phyloP scores from a whole-genome alignment of 2,888 invertebrate species.

The Hirtodrosophila confusa region DNA sequence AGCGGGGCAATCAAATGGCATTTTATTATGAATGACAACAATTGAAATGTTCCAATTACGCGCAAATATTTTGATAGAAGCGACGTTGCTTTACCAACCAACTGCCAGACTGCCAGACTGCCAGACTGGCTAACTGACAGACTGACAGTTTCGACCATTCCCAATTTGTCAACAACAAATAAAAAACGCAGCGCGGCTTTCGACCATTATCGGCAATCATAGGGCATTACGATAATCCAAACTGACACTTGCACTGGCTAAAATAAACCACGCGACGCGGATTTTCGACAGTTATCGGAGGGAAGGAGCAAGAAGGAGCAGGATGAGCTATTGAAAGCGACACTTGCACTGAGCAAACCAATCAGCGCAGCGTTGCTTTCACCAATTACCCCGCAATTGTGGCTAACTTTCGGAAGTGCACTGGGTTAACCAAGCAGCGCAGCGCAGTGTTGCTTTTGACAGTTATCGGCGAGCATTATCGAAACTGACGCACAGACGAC shows the following conservation, averaged over 20 bases:
- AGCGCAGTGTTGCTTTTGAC: too few relatives aligned
- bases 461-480: too few relatives aligned
- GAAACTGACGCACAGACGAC: too few relatives aligned
- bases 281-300: slow-evolving; percentile 7
- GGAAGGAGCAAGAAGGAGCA: too few relatives aligned
- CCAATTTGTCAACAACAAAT: slow-evolving; percentile 6
- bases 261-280: neutral
- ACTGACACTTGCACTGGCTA: too few relatives aligned
- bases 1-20: slow-evolving; percentile 39
- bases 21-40: slow-evolving; percentile 75
- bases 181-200: too few relatives aligned
- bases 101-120: slow-evolving; percentile 17
- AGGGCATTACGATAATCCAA: too few relatives aligned
- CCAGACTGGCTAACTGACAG: neutral
- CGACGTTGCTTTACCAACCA: slow-evolving; percentile 22
- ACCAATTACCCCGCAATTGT: too few relatives aligned
- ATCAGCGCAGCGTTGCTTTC: too few relatives aligned
- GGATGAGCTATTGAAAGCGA: slow-evolving; percentile 12
- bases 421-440: too few relatives aligned
- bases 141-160: neutral
- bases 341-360: neutral
- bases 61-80: slow-evolving; percentile 65
- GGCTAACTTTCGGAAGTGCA: too few relatives aligned
- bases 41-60: slow-evolving; percentile 76
- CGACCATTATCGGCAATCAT: too few relatives aligned